phyloP scores from a whole-genome alignment of 2,113 vertebrate species.

The Pachycephala philippinensis region DNA sequence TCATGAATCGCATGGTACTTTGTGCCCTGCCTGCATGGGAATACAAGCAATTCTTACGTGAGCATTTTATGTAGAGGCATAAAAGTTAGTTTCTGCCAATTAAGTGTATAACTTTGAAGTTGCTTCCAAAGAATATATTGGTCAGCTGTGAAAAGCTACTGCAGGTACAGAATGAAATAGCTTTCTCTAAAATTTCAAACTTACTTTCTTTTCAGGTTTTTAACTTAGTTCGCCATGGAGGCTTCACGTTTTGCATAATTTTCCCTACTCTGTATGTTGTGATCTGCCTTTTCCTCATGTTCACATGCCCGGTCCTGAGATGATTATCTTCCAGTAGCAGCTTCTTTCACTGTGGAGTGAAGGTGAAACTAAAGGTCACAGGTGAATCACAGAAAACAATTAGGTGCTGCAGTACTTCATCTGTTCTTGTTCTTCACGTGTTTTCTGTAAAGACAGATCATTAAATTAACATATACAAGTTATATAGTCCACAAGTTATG shows the following conservation, averaged over 20 bases:
- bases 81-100: background rate
- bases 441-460: background rate
- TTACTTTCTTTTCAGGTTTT: background rate
- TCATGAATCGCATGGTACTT: background rate
- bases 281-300: background rate
- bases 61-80: background rate
- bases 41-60: background rate
- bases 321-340: background rate
- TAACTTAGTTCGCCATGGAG: background rate
- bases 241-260: background rate
- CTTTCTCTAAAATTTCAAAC: background rate
- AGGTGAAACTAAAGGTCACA: background rate
- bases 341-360: background rate
- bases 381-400: background rate
- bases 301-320: fast-evolving
- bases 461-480: background rate
- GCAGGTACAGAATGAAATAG: background rate
- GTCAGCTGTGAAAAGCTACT: background rate
- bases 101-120: background rate
- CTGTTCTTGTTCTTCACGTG: background rate
- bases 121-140: background rate
- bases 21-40: background rate
- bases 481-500: background rate
- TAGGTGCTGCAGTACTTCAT: background rate
- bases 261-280: background rate